phyloP scores from a whole-genome alignment of 2,797 vertebrate species.

The Propithecus deckenii region DNA sequence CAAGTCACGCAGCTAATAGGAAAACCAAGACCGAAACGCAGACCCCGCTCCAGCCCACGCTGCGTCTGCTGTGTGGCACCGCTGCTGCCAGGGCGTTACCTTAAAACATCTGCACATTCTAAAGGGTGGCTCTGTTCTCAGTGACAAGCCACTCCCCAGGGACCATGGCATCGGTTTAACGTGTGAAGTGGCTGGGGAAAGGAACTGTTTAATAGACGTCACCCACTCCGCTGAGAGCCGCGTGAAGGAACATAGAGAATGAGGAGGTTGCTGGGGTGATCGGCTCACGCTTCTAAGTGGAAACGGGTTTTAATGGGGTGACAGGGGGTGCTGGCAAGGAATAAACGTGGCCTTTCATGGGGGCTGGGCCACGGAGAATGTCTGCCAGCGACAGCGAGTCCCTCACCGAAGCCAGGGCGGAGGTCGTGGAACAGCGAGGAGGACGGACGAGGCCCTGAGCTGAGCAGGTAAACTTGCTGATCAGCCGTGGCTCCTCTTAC shows the following conservation, averaged over 20 bases:
- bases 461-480: background rate
- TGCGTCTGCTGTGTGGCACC: background rate
- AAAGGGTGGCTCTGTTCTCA: background rate
- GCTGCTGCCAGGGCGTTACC: background rate
- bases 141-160: background rate
- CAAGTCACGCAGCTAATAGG: background rate
- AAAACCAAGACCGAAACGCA: background rate
- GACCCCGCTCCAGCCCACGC: background rate
- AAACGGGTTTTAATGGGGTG: background rate
- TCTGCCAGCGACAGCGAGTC: background rate
- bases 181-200: background rate
- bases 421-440: background rate
- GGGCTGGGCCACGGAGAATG: background rate
- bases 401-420: rapidly evolving
- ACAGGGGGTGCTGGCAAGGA: background rate
- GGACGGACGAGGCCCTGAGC: background rate
- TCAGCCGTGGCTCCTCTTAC: background rate
- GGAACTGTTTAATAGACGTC: background rate
- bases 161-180: background rate
- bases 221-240: background rate
- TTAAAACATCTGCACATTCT: background rate
- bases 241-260: background rate
- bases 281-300: background rate
- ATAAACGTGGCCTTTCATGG: background rate
- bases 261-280: background rate